Conservation (phyloP, 2,888 invertebrate species). For the Eupithecia vulgata region DNA sequence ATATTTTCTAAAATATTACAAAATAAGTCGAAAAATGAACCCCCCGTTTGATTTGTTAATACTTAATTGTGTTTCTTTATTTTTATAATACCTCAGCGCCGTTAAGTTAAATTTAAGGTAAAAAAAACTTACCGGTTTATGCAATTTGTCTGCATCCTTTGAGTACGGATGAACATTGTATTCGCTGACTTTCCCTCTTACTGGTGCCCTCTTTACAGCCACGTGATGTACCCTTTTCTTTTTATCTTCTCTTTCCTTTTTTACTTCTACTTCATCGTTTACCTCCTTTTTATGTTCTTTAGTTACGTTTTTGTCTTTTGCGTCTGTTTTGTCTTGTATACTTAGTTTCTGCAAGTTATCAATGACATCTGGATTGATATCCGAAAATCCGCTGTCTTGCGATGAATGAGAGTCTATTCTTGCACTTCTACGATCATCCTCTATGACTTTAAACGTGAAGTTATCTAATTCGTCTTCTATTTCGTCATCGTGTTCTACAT, state of each 20-base stretch:
- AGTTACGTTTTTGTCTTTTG: slow-evolving; percentile 25
- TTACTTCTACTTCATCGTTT: background rate
- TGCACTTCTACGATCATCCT: slow-evolving; percentile 53
- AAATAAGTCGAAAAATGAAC: no score
- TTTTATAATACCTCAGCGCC: no score
- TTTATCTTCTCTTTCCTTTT: slow-evolving; percentile 38
- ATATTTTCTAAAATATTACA: no score
- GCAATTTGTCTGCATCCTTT: slow-evolving; percentile 11
- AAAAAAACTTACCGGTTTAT: slow-evolving; percentile 21
- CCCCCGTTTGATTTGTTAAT: background rate
- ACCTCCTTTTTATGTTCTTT: background rate
- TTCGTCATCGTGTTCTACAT: slow-evolving; percentile 22
- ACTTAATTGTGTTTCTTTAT: background rate
- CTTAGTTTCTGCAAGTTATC: slow-evolving; percentile 54
- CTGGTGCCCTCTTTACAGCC: slow-evolving; percentile 22
- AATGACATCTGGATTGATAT: slow-evolving; percentile 53
- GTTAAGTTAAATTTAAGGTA: background rate
- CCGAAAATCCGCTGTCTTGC: slow-evolving; percentile 71
- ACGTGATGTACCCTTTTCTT: slow-evolving; percentile 41
- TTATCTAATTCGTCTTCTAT: slow-evolving; percentile 60
- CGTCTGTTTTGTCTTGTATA: slow-evolving; percentile 43
- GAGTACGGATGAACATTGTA: slow-evolving; percentile 35
- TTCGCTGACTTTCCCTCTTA: slow-evolving; percentile 23
- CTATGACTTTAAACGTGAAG: slow-evolving; percentile 61
- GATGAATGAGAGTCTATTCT: slow-evolving; percentile 69